phyloP scores from a whole-genome alignment of 2,888 invertebrate species.

The Nymphalis urticae region DNA sequence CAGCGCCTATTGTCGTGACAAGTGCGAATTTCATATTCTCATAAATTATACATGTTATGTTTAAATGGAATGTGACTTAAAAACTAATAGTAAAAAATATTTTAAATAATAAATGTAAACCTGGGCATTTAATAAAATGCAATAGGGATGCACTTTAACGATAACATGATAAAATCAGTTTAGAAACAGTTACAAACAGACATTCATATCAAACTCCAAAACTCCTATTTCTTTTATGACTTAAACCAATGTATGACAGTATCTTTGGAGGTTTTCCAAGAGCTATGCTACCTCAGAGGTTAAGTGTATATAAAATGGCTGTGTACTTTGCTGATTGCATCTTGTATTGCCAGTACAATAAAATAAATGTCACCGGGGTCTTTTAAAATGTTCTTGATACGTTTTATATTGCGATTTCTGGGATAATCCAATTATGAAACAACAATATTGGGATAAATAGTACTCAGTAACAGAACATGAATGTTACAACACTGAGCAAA shows the following conservation, averaged over 20 bases:
- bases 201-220: background rate
- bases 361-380: conserved; percentile 32
- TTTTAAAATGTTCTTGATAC: conserved; percentile 22
- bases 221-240: conserved; percentile 24
- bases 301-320: conserved; percentile 67
- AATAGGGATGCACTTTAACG: too few species aligned
- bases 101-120: too few species aligned
- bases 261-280: conserved; percentile 68
- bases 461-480: too few species aligned
- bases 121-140: too few species aligned
- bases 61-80: too few species aligned
- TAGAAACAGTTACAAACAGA: conserved; percentile 8
- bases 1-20: too few species aligned
- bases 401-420: background rate
- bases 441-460: too few species aligned
- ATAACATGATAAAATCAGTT: background rate
- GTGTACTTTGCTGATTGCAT: conserved; percentile 73
- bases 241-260: conserved; percentile 44
- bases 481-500: too few species aligned
- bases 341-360: conserved; percentile 44
- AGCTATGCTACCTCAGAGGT: conserved; percentile 64
- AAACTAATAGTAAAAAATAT: too few species aligned
- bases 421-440: background rate
- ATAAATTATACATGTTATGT: too few species aligned
- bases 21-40: too few species aligned